These are phyloP conservation scores for Lepidonotus clava DNA, from an alignment of 2,888 invertebrate species.

Conservation along the genomic window DNA sequence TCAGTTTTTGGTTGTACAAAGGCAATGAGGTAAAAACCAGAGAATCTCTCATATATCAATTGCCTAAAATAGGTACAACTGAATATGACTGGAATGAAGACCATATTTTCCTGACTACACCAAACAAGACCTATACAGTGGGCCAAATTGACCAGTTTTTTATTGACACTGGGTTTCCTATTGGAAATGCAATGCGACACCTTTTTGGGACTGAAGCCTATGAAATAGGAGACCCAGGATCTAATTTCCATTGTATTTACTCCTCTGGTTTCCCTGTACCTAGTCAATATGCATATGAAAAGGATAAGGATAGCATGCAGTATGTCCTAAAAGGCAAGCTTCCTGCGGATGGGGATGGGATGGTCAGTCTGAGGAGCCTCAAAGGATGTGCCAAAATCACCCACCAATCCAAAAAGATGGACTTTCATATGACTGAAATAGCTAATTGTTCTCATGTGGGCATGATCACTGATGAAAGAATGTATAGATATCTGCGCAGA, in stretches of 20 bases:
- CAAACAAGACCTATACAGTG: constrained; percentile 13
- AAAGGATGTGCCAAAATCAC: constrained; percentile 12
- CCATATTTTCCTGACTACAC: constrained; percentile 10
- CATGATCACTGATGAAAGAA: not conserved
- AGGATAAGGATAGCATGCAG: constrained; percentile 86
- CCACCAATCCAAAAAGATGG: not conserved
- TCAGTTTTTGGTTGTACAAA: too few relatives aligned
- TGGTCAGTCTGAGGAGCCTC: constrained; percentile 62
- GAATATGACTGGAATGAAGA: not conserved
- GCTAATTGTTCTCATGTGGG: not conserved
- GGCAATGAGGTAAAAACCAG: constrained; percentile 1
- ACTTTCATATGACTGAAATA: not conserved
- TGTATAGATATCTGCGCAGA: not conserved
- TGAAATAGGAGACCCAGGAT: constrained; percentile 33
- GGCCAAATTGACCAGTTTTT: constrained; percentile 6
- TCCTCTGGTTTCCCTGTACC: constrained; percentile 56
- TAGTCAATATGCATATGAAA: constrained; percentile 39
- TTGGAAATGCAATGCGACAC: not conserved
- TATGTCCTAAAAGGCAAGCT: constrained; percentile 85
- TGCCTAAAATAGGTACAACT: not conserved
- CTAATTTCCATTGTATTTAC: constrained; percentile 24
- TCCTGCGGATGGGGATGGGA: constrained; percentile 62
- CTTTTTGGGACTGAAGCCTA: not conserved
- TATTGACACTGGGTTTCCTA: constrained; percentile 43
- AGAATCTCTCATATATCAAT: not conserved